Base-by-base conservation (phyloP, 1,140 invertebrate species). In the Cydia amplana region DNA sequence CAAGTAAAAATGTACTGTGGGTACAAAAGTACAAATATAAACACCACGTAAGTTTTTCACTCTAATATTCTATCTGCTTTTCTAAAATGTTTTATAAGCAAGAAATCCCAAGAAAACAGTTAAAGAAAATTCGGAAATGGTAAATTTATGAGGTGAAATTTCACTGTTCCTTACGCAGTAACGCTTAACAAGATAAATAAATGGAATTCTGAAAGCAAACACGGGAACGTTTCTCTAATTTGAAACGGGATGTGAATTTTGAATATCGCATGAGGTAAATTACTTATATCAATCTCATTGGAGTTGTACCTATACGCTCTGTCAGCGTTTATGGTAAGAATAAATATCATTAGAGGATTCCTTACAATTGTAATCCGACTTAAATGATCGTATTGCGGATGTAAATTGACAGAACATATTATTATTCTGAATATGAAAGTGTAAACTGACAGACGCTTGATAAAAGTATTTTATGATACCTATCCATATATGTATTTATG, bases 181-280 rank as follows among this genome's bases (percentile, higher is more conserved):
- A 70, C 32, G 65, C 65, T 70, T 43, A 36, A 70, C 32, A 70
- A 36, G 65, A 43, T 40, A 78, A 78, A 49, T 72, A 55, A 49
- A 60, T 70, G 74, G 36, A 51, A 73, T 77, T 74, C 28, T 43
- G 63, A 51, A 74, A 72, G 14, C 60, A 79, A 75, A 77, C 72
- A 77, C n/a, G 40, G 46, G 25, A 73, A 81, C 76, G 76, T 74
- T 77, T 79, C 76, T 77, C 60, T 80, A 82, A 83, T 82, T 77
- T 74, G 23, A 72, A 77, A 74, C 76, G 80, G 80, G 70, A 77
- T 73, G 72, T 74, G 72, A 75, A 75, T 55, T 63, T 77, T 72
- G 81, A 77, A 86, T 85, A 83, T 86, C 85, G 82, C 83, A 67
- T 12, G 76, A 79, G 85, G 79, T 73, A 80, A 81, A 86, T 86